These are phyloP conservation scores for Drosophila monieri DNA, from an alignment of 2,888 invertebrate genomes.

Conservation along the genomic window DNA sequence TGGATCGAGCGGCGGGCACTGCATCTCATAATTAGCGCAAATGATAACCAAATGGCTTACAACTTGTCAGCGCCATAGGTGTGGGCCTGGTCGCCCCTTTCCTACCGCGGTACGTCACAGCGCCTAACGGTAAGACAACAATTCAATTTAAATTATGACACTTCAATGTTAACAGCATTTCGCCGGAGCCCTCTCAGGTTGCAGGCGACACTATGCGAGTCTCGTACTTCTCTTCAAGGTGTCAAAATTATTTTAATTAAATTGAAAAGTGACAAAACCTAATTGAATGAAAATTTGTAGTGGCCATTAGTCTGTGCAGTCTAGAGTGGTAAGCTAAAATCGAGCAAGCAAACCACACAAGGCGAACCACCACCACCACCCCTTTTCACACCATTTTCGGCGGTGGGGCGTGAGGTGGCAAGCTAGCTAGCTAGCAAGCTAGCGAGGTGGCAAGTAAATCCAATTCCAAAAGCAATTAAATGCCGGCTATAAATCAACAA, in stretches of 20 bases:
- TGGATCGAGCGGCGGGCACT: background rate
- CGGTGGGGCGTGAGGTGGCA: conserved; percentile 1
- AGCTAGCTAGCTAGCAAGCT: too few species aligned
- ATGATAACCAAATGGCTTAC: conserved; percentile 62
- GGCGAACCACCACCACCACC: conserved; percentile 29
- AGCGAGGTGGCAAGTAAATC: conserved; percentile 52
- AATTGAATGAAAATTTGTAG: conserved; percentile 73
- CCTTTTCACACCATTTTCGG: conserved; percentile 13
- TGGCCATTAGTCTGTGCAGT: conserved; percentile 62
- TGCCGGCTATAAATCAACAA: conserved; percentile 77
- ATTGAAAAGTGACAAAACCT: conserved; percentile 64
- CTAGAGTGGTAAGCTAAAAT: conserved; percentile 16
- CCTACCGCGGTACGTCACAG: conserved; percentile 24
- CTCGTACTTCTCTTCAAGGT: conserved; percentile 31
- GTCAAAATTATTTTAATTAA: conserved; percentile 48
- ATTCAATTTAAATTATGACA: conserved; percentile 79
- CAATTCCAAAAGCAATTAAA: conserved; percentile 81
- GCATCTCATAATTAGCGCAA: conserved; percentile 70
- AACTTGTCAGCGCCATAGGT: conserved; percentile 44
- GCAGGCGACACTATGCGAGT: conserved; percentile 1
- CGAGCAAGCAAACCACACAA: conserved; percentile 24
- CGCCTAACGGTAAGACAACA: conserved; percentile 68
- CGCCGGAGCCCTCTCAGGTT: conserved; percentile 8
- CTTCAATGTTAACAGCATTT: conserved; percentile 75
- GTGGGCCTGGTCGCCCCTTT: conserved; percentile 16